Percentiles rank a stretch among this genome's conserved stretches.
Evolutionary conservation across 2,113 vertebrate genomes (phyloP).

Genomic region (Panthera leo): DNA sequence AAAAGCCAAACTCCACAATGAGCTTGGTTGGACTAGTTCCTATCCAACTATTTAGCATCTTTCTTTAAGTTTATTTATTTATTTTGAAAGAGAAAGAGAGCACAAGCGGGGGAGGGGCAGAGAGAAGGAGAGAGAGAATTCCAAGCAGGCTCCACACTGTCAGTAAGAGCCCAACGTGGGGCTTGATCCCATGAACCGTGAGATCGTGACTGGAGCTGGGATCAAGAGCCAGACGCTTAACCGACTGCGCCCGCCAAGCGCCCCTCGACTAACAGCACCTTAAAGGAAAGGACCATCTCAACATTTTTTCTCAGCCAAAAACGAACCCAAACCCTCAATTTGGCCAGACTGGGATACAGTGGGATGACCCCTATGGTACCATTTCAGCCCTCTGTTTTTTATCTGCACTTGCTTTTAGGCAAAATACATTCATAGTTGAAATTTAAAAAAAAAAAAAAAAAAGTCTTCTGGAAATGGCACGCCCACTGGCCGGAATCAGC

Average conservation of each 20-base stretch:
- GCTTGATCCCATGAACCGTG: too few relatives aligned
- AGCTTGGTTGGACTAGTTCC: background rate
- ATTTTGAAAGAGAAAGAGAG: too few relatives aligned
- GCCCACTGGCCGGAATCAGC: fast-evolving
- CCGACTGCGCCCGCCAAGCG: too few relatives aligned
- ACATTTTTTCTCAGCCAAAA: background rate
- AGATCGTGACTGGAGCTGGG: too few relatives aligned
- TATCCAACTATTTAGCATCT: background rate
- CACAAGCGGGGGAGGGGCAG: too few relatives aligned
- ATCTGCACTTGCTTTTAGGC: background rate
- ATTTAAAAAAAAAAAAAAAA: background rate
- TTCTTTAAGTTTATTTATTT: too few relatives aligned
- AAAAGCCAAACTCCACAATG: background rate
- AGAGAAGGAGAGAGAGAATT: too few relatives aligned
- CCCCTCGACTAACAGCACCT: background rate
- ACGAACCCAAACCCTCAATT: background rate
- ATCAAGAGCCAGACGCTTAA: too few relatives aligned
- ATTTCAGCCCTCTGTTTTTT: background rate
- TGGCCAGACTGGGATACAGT: background rate
- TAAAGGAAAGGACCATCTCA: background rate
- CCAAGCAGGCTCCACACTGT: too few relatives aligned
- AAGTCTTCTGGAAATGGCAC: fast-evolving
- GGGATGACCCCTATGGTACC: background rate
- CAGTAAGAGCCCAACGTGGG: too few relatives aligned
- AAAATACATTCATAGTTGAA: background rate